Conservation (phyloP, 2,888 invertebrate species). For the Chymomyza amoena region DNA sequence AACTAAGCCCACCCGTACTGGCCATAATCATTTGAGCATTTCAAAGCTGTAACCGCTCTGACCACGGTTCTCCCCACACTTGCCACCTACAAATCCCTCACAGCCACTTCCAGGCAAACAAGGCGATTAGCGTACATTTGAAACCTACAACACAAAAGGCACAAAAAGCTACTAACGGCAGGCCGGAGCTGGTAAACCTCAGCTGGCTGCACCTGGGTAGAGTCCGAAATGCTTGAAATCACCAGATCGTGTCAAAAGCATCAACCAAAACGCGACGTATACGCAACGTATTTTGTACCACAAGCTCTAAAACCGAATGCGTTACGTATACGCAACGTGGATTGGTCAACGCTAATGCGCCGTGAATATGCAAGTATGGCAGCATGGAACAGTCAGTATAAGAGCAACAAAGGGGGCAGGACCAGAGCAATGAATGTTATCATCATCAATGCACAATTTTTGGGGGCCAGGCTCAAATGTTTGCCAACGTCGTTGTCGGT, state of each 20-base stretch:
- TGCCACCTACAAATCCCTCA: background rate
- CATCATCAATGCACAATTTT: conserved; percentile 67
- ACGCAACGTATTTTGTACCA: conserved; percentile 22
- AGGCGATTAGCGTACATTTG: conserved; percentile 61
- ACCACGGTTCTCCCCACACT: background rate
- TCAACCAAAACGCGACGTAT: conserved; percentile 49
- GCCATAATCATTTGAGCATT: conserved; percentile 35
- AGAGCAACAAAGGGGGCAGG: conserved; percentile 2
- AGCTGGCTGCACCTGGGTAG: background rate
- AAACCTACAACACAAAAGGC: conserved; percentile 2
- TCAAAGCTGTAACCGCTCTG: conserved; percentile 6
- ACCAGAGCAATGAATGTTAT: conserved; percentile 42
- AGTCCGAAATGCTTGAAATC: conserved; percentile 24
- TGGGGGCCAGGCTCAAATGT: conserved; percentile 46
- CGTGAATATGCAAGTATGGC: conserved; percentile 62
- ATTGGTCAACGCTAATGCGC: conserved; percentile 60
- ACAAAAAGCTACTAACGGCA: background rate
- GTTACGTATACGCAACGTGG: conserved; percentile 42
- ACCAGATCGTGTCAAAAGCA: conserved; percentile 65
- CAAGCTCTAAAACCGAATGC: conserved; percentile 9
- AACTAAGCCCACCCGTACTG: background rate
- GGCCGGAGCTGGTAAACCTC: background rate
- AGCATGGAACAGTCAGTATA: background rate
- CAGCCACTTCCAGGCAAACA: conserved; percentile 28
- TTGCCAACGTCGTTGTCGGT: conserved; percentile 33